A percentile compares a stretch with the other conserved stretches of the same genome.
phyloP scores from a whole-genome alignment of 2,113 vertebrate species.

The Gallinago jamesoni region DNA sequence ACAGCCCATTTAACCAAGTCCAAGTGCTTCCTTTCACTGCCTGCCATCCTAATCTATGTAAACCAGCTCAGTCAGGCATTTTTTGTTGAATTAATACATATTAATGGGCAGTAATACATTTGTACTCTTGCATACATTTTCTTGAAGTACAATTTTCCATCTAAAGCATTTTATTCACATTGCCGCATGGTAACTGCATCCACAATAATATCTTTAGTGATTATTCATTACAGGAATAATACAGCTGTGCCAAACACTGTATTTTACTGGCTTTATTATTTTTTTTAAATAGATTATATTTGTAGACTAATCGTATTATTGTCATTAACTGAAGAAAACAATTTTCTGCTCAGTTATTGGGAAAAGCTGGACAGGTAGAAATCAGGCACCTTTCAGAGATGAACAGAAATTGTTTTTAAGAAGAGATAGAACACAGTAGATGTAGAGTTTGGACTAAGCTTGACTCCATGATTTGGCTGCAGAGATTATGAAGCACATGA shows the following conservation, averaged over 20 bases:
- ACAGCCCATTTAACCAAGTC: slow-evolving; percentile 62
- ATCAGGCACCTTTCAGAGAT: not conserved
- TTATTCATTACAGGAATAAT: slow-evolving; percentile 72
- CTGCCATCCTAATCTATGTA: slow-evolving; percentile 65
- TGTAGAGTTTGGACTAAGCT: not conserved
- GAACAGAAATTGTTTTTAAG: not conserved
- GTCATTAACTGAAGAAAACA: not conserved
- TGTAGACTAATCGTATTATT: slow-evolving; percentile 41
- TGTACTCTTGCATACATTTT: slow-evolving; percentile 69
- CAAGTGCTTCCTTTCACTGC: slow-evolving; percentile 56
- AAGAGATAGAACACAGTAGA: not conserved
- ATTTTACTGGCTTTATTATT: slow-evolving; percentile 24
- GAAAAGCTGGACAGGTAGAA: not conserved
- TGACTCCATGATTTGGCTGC: not conserved
- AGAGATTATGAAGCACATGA: not conserved
- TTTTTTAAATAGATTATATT: slow-evolving; percentile 22
- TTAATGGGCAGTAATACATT: slow-evolving; percentile 71
- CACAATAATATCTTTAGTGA: slow-evolving; percentile 65
- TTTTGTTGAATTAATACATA: slow-evolving; percentile 73
- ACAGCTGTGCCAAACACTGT: slow-evolving; percentile 14
- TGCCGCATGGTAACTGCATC: slow-evolving; percentile 58
- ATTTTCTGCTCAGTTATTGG: not conserved
- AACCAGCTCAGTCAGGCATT: slow-evolving; percentile 60
- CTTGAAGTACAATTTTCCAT: slow-evolving; percentile 68
- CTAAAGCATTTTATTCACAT: slow-evolving; percentile 70